phyloP scores from a whole-genome alignment of 2,888 invertebrate species.

The Tetranychus piercei region DNA sequence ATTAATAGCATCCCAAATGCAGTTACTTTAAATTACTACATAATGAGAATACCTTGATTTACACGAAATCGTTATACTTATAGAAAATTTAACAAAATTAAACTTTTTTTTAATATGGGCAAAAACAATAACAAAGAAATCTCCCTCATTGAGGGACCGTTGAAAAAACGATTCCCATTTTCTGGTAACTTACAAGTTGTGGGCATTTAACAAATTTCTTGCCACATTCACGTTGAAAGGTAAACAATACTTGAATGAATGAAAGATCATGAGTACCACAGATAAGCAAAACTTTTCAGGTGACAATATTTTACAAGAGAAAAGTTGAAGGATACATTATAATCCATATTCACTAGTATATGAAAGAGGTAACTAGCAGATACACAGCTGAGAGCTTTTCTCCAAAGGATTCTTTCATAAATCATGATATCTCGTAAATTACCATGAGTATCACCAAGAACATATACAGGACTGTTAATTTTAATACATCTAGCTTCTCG shows the following conservation, averaged over 20 bases:
- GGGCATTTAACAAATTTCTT: slow-evolving; percentile 47
- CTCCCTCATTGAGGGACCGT: too few species aligned
- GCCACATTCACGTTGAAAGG: slow-evolving; percentile 51
- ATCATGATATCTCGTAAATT: slow-evolving; percentile 48
- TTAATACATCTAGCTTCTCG: slow-evolving; percentile 40
- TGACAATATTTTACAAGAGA: slow-evolving; percentile 49
- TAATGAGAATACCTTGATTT: too few species aligned
- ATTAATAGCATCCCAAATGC: slow-evolving; percentile 51
- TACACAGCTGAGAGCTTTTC: slow-evolving; percentile 44
- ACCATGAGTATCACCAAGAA: slow-evolving; percentile 54
- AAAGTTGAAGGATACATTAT: slow-evolving; percentile 41
- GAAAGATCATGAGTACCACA: slow-evolving; percentile 59
- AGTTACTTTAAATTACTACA: too few species aligned
- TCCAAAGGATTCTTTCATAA: slow-evolving; percentile 52
- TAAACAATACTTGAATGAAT: slow-evolving; percentile 51
- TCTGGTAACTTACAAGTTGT: too few species aligned
- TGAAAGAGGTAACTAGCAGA: slow-evolving; percentile 48
- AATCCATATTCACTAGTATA: slow-evolving; percentile 45
- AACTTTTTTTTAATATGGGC: too few species aligned
- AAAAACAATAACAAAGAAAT: too few species aligned
- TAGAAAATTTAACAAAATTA: too few species aligned
- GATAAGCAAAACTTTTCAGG: slow-evolving; percentile 45
- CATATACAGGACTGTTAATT: slow-evolving; percentile 41
- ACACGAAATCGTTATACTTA: too few species aligned
- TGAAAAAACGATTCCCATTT: too few species aligned